Evolutionary conservation across 2,888 invertebrate genomes (phyloP), one percentile per base, ranked within the genome.

Genomic region (Panopea generosa): DNA sequence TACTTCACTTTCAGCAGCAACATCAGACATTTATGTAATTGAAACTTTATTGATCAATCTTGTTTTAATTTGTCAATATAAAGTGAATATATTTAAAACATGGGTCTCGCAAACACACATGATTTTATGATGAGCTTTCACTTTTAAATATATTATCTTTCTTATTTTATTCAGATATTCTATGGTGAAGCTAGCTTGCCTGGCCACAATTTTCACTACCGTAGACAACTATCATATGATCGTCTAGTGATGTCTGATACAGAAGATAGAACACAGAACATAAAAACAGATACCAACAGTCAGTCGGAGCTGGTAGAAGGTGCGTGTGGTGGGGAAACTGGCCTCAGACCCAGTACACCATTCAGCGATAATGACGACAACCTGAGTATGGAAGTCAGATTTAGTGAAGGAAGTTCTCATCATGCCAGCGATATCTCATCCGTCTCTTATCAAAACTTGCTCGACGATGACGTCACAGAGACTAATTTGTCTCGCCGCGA

Each of bases 371-470:
- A 83, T 60, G 86, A 80, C 18, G 91, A 92, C 72, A 92, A 91
- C 73, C 74, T 90, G 16, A 91, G 91, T 66, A 87, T 92, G 84
- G 92, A 92, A 75, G 92, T 92, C n/a, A 87, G 91, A 47, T 86
- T 91, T 52, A 91, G 91, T 57, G 92, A 91, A 47, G 90, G 89
- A 40, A 89, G 88, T 74, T 91, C 91, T 6, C 85, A 90, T 59
- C 90, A 90, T 63, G 89, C 91, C 3, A 91, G 91, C 84, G 92
- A 92, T 76, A 88, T 92, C 16, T 91, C 91, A 59, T 90, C 91
- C 26, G 73, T 92, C 11, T 91, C 91, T 0, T 90, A 90, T 55
- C 90, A 90, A 75, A 90, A 89, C 74, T 80, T 90, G n/a, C 71
- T 90, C 20, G 90, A 90, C 47, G 90, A 89, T 52, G 85, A 84